Base-by-base conservation (phyloP, 2,888 invertebrate genomes). In the Melolontha melolontha region DNA sequence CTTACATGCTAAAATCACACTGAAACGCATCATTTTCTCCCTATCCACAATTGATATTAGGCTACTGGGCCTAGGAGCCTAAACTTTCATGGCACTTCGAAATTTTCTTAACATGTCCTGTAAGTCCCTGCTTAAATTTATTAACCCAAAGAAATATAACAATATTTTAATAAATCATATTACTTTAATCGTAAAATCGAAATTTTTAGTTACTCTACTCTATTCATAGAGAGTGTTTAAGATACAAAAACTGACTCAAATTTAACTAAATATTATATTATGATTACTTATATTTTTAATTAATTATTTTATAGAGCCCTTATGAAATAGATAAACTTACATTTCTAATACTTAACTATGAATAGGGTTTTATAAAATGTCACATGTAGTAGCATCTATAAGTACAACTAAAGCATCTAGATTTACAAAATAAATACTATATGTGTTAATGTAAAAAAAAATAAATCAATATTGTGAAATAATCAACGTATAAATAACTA, bases 1-100 rank as follows among this genome's bases (percentile, higher is more conserved):
- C 66, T 66, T 66, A 66, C 57, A 66, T 49, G 44, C 54, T 66
- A 66, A 41, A 66, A 66, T 66, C 66, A 66, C 66, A 66, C 66
- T 22, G 44, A 64, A 65, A 65, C 34, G 54, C 54, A 29, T 34
- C 34, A 34, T 47, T 54, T 66, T 40, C 51, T 55, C 65, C 66
- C 66, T 66, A 66, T 66, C 55, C 66, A 66, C 44, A 64, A 64
- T 57, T 57, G 42, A 39, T 34, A 10, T 44, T 44, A 42, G 44
- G 57, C 42, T 44, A 57, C 12, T 42, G 10, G 22, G 22, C 4
- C 1, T 1, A 22, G 27, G 42, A 44, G 42, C 57, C 42, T 27
- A 57, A 39, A 44, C 27, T 44, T 57, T 42, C 39, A 57, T 57
- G 57, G 57, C 57, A 57, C 57, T 8, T 47, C 16, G 29, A 34